These are phyloP conservation scores for Drosophila cardini DNA, from an alignment of 1,140 invertebrate species.

Conservation along the genomic window DNA sequence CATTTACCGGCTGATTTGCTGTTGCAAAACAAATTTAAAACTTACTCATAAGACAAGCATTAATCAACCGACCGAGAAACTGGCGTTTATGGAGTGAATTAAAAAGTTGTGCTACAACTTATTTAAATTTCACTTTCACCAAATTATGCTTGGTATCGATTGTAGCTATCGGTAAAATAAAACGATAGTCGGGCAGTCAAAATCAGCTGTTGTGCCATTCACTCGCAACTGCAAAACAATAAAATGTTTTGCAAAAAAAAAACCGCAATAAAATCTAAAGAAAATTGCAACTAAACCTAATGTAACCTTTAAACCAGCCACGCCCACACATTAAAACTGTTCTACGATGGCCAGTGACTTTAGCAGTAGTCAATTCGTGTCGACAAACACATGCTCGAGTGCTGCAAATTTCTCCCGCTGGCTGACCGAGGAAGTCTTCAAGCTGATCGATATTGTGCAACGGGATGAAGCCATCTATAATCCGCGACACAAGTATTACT, in stretches of 20 bases:
- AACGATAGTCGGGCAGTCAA: not conserved
- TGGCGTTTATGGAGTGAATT: no score
- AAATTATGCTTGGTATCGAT: not conserved
- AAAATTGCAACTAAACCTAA: constrained; percentile 19
- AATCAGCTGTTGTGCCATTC: constrained; percentile 51
- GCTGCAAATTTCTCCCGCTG: constrained; percentile 71
- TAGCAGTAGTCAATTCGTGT: constrained; percentile 53
- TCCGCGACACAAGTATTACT: constrained; percentile 81
- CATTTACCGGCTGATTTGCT: no score
- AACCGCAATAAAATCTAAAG: constrained; percentile 33
- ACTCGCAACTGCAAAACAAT: constrained; percentile 32
- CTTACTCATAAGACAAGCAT: no score
- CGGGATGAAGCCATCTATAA: constrained; percentile 83
- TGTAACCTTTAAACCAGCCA: constrained; percentile 8
- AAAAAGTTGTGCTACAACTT: not conserved
- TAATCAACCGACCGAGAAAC: no score
- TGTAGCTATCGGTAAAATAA: not conserved
- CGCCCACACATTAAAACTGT: not conserved
- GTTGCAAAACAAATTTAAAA: no score
- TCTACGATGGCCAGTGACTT: constrained; percentile 63
- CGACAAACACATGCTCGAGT: constrained; percentile 53
- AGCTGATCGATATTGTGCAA: constrained; percentile 79
- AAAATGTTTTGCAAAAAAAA: constrained; percentile 51
- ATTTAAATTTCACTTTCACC: not conserved
- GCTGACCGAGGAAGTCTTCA: constrained; percentile 81